These are phyloP conservation scores for Erythrocebus patas DNA, from an alignment of 2,113 vertebrate species.

Conservation along the genomic window DNA sequence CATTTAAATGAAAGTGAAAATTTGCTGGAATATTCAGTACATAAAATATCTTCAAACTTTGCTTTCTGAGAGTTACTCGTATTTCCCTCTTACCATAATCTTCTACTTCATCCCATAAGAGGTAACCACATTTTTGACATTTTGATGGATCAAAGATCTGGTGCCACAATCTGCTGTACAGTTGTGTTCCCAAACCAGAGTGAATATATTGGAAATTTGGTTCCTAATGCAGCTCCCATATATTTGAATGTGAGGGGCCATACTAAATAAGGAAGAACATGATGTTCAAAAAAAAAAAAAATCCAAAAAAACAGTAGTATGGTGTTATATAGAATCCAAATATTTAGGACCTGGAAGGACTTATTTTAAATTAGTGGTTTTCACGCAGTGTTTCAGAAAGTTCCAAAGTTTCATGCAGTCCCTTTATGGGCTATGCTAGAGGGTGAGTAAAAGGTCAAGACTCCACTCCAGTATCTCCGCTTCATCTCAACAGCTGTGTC, in stretches of 20 bases:
- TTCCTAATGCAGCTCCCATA: background rate
- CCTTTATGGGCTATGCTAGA: background rate
- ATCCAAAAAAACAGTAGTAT: background rate
- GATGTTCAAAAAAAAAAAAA: no score
- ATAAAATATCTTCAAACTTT: background rate
- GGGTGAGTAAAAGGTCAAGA: background rate
- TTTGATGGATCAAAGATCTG: background rate
- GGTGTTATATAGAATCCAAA: background rate
- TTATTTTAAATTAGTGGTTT: background rate
- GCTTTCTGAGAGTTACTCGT: background rate
- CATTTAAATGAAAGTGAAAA: background rate
- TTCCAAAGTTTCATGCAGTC: background rate
- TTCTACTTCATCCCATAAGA: background rate
- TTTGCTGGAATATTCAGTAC: background rate
- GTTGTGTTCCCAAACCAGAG: background rate
- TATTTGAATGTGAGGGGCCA: background rate
- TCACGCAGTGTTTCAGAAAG: background rate
- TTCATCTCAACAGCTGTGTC: background rate
- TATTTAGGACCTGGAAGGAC: background rate
- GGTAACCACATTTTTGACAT: background rate
- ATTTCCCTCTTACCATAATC: background rate
- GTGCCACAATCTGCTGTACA: background rate
- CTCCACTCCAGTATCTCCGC: background rate
- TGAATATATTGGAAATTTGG: background rate
- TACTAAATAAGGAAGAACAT: background rate